Percentiles rank a stretch among this genome's conserved stretches.
phyloP scores from a whole-genome alignment of 2,113 vertebrate genomes.

The Brachionichthys hirsutus region DNA sequence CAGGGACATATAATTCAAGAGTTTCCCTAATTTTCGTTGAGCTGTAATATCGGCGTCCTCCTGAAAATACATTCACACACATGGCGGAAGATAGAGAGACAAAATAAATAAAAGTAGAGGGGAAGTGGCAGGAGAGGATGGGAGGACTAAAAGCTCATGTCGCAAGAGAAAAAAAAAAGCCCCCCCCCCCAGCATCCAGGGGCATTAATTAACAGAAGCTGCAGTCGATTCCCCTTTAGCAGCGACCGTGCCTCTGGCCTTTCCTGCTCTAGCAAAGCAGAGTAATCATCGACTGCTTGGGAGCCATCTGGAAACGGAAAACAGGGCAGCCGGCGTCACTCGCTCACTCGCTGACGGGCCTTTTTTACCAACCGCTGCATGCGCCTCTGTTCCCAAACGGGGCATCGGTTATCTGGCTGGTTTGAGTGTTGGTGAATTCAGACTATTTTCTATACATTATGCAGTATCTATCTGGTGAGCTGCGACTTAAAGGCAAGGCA shows the following conservation, averaged over 20 bases:
- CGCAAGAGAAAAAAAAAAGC: constrained; percentile 19
- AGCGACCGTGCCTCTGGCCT: constrained; percentile 67
- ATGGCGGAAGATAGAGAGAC: background rate
- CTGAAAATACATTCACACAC: background rate
- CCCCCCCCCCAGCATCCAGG: constrained; percentile 27
- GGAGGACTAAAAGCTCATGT: background rate
- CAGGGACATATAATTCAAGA: no score
- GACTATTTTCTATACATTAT: no score
- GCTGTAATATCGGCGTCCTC: no score
- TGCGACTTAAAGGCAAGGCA: no score
- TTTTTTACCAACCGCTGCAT: background rate
- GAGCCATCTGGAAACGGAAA: constrained; percentile 55
- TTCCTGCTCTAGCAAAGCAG: constrained; percentile 70
- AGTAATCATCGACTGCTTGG: constrained; percentile 67
- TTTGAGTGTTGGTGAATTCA: background rate
- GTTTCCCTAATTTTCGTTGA: no score
- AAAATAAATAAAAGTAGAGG: background rate
- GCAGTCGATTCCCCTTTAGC: constrained; percentile 74
- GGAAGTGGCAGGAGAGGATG: background rate
- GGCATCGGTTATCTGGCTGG: background rate
- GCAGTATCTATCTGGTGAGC: no score
- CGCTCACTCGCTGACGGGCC: constrained; percentile 37
- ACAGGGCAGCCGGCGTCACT: constrained; percentile 35
- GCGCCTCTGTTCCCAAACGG: no score
- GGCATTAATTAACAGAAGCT: constrained; percentile 72